Conservation (phyloP, 92 coral and sea anemone genomes). For the Porites rus region DNA sequence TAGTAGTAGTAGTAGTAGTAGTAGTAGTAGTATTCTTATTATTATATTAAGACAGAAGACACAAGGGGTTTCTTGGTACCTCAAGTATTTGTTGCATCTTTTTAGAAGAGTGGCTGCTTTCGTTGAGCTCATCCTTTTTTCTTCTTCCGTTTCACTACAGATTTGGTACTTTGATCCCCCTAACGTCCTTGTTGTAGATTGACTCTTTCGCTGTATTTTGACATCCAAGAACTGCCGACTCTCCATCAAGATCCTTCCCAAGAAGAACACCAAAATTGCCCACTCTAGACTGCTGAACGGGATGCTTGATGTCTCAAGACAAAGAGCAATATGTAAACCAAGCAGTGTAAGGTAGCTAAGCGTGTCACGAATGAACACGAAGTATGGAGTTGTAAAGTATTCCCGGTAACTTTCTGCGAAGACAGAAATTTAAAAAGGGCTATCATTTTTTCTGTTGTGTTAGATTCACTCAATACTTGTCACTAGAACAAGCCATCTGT, state of each 20-base stretch:
- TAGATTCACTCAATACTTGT: too few species aligned
- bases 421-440: background rate
- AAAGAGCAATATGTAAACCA: constrained; percentile 5
- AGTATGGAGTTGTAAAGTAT: constrained; percentile 28
- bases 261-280: constrained; percentile 5
- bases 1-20: too few species aligned
- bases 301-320: constrained; percentile 6
- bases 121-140: background rate
- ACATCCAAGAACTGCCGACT: background rate
- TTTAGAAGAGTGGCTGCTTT: background rate
- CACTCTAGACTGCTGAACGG: background rate
- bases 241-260: constrained; percentile 2
- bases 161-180: background rate
- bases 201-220: background rate
- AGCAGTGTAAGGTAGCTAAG: constrained; percentile 12
- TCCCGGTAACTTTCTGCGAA: background rate
- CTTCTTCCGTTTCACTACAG: background rate
- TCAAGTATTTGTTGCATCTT: background rate
- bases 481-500: too few species aligned
- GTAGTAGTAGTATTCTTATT: too few species aligned
- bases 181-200: background rate
- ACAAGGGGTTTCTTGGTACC: background rate
- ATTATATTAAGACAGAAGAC: too few species aligned
- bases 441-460: too few species aligned
- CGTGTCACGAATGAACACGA: constrained; percentile 12